Evolutionary conservation across 2,888 invertebrate genomes (phyloP).

Genomic region (Rhagonycha lutea): DNA sequence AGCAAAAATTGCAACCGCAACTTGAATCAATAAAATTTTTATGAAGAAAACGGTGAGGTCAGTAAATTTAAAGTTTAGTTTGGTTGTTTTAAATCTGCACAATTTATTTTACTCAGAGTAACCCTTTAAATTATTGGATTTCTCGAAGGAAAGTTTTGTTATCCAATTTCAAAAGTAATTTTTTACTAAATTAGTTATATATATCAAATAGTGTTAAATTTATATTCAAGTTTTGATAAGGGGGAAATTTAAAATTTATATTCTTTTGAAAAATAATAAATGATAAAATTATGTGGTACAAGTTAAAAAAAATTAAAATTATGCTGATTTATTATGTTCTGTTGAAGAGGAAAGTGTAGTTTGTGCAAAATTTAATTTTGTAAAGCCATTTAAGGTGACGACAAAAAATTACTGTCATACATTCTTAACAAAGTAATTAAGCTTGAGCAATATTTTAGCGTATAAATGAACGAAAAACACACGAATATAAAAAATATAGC

Average conservation of each 20-base stretch:
- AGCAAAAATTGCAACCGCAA: neutral
- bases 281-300: neutral
- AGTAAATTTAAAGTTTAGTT: neutral
- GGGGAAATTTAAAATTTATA: neutral
- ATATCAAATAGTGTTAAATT: neutral
- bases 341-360: neutral
- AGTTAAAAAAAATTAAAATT: neutral
- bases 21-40: neutral
- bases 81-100: slow-evolving; percentile 1
- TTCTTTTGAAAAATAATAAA: neutral
- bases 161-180: slow-evolving; percentile 1
- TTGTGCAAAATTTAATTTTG: slow-evolving; percentile 25
- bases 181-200: slow-evolving; percentile 3
- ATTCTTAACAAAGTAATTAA: slow-evolving; percentile 31
- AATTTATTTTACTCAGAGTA: neutral
- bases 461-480: slow-evolving; percentile 11
- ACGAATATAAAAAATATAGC: slow-evolving; percentile 14
- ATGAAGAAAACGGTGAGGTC: neutral
- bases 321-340: neutral
- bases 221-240: neutral
- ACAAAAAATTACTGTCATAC: slow-evolving; percentile 30
- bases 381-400: slow-evolving; percentile 26
- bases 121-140: neutral
- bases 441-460: slow-evolving; percentile 22
- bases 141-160: neutral